Evolutionary conservation across 2,797 vertebrate species (phyloP).

Genomic region (Semaprochilodus insignis): DNA sequence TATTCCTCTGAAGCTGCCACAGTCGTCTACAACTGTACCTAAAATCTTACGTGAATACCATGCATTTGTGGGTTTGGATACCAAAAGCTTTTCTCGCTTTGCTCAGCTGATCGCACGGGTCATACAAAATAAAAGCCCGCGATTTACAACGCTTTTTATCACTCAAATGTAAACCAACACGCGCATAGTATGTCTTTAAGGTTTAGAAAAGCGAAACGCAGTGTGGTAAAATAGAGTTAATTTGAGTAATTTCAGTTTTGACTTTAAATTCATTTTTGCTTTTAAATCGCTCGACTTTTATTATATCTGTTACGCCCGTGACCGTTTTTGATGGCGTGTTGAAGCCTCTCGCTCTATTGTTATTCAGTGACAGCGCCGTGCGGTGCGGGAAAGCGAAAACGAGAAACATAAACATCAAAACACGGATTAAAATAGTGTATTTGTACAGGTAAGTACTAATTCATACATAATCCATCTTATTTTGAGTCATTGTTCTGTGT

Average conservation of each 20-base stretch:
- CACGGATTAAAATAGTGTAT: neutral
- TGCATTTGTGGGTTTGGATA: constrained; percentile 18
- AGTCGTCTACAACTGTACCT: neutral
- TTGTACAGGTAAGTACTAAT: neutral
- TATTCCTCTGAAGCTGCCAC: neutral
- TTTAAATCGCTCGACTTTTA: constrained; percentile 14
- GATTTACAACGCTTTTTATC: neutral
- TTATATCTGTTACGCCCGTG: neutral
- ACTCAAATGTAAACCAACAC: neutral
- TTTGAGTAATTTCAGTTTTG: neutral
- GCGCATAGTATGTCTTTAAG: neutral
- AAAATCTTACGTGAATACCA: neutral
- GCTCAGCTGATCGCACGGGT: constrained; percentile 54
- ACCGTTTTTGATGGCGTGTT: constrained; percentile 49
- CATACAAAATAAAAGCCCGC: constrained; percentile 52
- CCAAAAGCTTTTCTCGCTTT: constrained; percentile 57
- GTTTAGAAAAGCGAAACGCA: neutral
- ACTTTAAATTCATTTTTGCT: neutral
- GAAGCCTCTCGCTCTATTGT: constrained; percentile 59
- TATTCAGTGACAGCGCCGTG: neutral
- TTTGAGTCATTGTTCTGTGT: no score
- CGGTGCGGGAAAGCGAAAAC: neutral
- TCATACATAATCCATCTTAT: neutral
- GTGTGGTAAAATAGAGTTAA: neutral
- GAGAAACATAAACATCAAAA: neutral